phyloP scores from a whole-genome alignment of 2,888 invertebrate species.

The Trypoxylon attenuatum region DNA sequence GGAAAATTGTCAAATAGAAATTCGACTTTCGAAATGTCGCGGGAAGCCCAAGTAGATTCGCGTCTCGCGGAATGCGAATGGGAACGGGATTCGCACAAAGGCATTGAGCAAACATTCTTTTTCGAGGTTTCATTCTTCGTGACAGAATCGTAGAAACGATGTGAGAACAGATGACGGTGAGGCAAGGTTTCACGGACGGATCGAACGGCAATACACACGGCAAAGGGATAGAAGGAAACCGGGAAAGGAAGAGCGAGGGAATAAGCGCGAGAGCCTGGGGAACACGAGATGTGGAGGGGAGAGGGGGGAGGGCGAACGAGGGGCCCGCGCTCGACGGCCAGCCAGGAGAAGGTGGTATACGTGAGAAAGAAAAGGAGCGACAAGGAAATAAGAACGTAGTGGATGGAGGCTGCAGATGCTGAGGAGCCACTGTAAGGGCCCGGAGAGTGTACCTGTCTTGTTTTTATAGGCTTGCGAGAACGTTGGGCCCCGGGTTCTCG shows the following conservation, averaged over 20 bases:
- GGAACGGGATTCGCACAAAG: slow-evolving; percentile 54
- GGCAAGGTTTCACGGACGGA: slow-evolving; percentile 54
- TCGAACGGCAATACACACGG: slow-evolving; percentile 50
- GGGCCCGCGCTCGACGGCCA: slow-evolving; percentile 7
- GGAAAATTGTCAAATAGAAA: neutral
- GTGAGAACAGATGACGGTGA: slow-evolving; percentile 57
- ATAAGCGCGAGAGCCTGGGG: slow-evolving; percentile 11
- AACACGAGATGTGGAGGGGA: slow-evolving; percentile 1
- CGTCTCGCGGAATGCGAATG: slow-evolving; percentile 45
- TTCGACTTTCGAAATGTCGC: neutral
- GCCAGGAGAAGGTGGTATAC: slow-evolving; percentile 22
- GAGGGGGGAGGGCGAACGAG: neutral
- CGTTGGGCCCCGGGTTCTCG: slow-evolving; percentile 66
- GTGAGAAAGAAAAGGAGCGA: slow-evolving; percentile 40
- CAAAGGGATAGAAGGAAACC: slow-evolving; percentile 23
- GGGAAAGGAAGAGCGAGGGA: slow-evolving; percentile 5
- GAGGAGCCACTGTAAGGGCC: slow-evolving; percentile 73
- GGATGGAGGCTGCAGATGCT: slow-evolving; percentile 68
- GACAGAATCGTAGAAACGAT: slow-evolving; percentile 58
- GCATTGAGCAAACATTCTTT: slow-evolving; percentile 53
- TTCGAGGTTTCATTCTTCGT: slow-evolving; percentile 54
- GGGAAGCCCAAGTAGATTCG: slow-evolving; percentile 35
- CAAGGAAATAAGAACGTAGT: slow-evolving; percentile 57
- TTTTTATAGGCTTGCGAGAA: slow-evolving; percentile 73
- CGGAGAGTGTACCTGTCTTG: slow-evolving; percentile 74